phyloP scores from a whole-genome alignment of 1,140 invertebrate genomes.

The Drosophila serrata region DNA sequence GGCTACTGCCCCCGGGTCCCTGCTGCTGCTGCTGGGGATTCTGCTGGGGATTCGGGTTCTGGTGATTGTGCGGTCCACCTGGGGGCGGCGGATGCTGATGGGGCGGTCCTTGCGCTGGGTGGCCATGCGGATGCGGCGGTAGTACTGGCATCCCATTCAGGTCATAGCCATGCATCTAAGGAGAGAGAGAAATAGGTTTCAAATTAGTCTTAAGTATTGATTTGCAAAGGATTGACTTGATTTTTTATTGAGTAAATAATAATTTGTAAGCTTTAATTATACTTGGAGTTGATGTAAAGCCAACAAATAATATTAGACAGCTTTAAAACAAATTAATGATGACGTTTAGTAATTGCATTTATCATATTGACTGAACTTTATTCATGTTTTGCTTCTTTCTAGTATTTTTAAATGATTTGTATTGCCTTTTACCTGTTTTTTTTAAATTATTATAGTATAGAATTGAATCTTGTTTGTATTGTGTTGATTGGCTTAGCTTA shows the following conservation, averaged over 20 bases:
- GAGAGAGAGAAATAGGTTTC: not conserved
- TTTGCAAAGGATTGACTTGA: not conserved
- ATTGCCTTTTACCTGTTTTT: not conserved
- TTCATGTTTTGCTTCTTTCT: not conserved
- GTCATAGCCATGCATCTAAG: constrained; percentile 95
- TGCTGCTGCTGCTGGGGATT: constrained; percentile 30
- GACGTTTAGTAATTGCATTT: not conserved
- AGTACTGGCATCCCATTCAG: constrained; percentile 87
- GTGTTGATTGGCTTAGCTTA: constrained; percentile 6
- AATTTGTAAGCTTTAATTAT: not conserved
- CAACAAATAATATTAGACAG: not conserved
- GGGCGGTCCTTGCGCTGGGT: constrained; percentile 76
- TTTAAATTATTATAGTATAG: not conserved
- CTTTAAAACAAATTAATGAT: not conserved
- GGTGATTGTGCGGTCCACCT: constrained; percentile 37
- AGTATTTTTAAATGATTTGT: not conserved
- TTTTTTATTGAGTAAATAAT: not conserved
- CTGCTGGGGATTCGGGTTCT: constrained; percentile 56
- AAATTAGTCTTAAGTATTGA: not conserved
- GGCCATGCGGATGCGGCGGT: constrained; percentile 84
- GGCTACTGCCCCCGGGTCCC: constrained; percentile 82
- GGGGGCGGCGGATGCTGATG: constrained; percentile 39
- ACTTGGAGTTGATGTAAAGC: not conserved
- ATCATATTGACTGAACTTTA: not conserved
- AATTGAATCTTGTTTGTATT: not conserved